These are phyloP conservation scores for Drosophila murphyi DNA, from an alignment of 1,140 invertebrate species.

Conservation along the genomic window DNA sequence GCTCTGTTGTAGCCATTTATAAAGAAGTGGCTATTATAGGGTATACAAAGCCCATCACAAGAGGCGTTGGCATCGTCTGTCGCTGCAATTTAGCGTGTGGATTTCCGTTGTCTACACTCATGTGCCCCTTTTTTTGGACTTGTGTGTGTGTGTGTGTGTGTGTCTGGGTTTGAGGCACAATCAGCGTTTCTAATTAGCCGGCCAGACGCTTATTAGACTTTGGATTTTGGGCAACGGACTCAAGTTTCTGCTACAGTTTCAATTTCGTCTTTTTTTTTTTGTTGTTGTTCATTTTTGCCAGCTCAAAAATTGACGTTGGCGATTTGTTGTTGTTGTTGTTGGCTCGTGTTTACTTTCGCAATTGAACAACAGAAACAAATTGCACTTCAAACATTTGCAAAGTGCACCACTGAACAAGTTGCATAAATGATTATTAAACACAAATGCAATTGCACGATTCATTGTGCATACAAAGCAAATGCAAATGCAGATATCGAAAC, in stretches of 20 bases:
- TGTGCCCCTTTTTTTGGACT: not conserved
- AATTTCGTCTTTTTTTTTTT: conserved; percentile 22
- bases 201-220: conserved; percentile 66
- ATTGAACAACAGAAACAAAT: conserved; percentile 36
- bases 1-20: too few relatives aligned
- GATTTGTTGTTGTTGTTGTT: conserved; percentile 8
- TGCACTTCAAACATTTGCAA: conserved; percentile 63
- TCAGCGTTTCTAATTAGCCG: conserved; percentile 70
- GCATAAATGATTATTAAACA: conserved; percentile 71
- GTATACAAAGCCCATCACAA: conserved; percentile 30
- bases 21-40: conserved; percentile 1
- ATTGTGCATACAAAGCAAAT: conserved; percentile 24
- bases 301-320: conserved; percentile 8
- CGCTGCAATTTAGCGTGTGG: conserved; percentile 45
- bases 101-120: conserved; percentile 9
- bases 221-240: conserved; percentile 48
- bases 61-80: conserved; percentile 28
- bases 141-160: conserved; percentile 10
- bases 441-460: conserved; percentile 64
- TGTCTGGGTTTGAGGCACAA: conserved; percentile 44
- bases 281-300: conserved; percentile 6
- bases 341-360: conserved; percentile 32
- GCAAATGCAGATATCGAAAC: not conserved
- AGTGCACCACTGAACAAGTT: conserved; percentile 57
- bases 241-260: conserved; percentile 44